Evolutionary conservation across 1,140 invertebrate genomes (phyloP).

Genomic region (Drosophila novamexicana): DNA sequence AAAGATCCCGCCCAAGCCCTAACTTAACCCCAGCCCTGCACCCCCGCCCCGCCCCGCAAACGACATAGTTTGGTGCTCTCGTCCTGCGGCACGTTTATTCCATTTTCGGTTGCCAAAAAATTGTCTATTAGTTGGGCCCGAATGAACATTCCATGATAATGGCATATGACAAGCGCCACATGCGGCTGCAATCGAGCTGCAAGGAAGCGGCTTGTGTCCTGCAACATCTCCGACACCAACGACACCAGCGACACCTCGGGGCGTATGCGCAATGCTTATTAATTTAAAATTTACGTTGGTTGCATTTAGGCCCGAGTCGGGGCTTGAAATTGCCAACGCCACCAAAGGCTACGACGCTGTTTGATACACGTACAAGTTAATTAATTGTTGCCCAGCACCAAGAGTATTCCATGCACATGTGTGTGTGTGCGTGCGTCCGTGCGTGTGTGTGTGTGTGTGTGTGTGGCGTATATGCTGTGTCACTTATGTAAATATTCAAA

Average conservation of each 20-base stretch:
- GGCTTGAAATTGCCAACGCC: slow-evolving; percentile 54
- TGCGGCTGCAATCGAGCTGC: slow-evolving; percentile 68
- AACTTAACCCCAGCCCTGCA: neutral
- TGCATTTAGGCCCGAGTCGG: slow-evolving; percentile 52
- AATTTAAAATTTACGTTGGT: slow-evolving; percentile 79
- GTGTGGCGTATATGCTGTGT: slow-evolving; percentile 54
- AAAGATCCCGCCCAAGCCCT: slow-evolving; percentile 41
- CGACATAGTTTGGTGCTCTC: neutral
- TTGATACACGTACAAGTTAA: slow-evolving; percentile 81
- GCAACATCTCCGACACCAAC: neutral
- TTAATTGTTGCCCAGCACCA: slow-evolving; percentile 74
- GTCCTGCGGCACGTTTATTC: slow-evolving; percentile 53
- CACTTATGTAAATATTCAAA: slow-evolving; percentile 81
- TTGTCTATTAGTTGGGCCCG: slow-evolving; percentile 79
- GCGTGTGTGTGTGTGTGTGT: neutral
- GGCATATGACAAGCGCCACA: slow-evolving; percentile 81
- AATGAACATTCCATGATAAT: slow-evolving; percentile 78
- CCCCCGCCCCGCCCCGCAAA: neutral
- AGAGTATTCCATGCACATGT: slow-evolving; percentile 23
- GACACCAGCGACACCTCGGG: slow-evolving; percentile 6
- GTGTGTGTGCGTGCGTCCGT: neutral
- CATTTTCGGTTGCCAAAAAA: slow-evolving; percentile 74
- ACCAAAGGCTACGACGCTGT: slow-evolving; percentile 61
- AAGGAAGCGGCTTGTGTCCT: slow-evolving; percentile 8
- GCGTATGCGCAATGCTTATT: slow-evolving; percentile 66